Evolutionary conservation across 2,888 invertebrate species (phyloP).

Genomic region (Rhagophthalmus giganteus): DNA sequence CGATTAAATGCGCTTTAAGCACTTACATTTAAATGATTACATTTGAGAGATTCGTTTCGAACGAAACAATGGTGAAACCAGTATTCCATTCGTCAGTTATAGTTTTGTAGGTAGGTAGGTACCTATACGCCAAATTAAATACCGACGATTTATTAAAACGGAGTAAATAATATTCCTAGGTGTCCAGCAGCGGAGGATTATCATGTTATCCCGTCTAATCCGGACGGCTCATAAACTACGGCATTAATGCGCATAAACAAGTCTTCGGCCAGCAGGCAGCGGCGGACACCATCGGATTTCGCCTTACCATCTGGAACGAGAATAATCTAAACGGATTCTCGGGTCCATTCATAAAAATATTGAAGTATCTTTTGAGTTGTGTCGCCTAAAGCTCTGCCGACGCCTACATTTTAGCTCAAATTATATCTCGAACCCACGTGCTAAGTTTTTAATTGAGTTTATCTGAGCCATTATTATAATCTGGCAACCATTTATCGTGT

Average conservation of each 20-base stretch:
- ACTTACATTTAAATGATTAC: neutral
- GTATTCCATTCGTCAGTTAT: too few relatives aligned
- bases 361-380: slow-evolving; percentile 14
- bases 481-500: slow-evolving; percentile 28
- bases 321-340: slow-evolving; percentile 13
- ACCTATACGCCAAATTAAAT: slow-evolving; percentile 32
- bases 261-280: slow-evolving; percentile 37
- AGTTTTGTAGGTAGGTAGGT: too few relatives aligned
- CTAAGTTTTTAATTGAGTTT: slow-evolving; percentile 39
- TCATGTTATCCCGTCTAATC: slow-evolving; percentile 42
- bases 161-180: slow-evolving; percentile 36
- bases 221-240: slow-evolving; percentile 40
- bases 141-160: slow-evolving; percentile 34
- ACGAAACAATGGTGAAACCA: too few relatives aligned
- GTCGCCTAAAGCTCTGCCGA: slow-evolving; percentile 16
- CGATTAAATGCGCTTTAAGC: neutral
- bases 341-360: slow-evolving; percentile 34
- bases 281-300: slow-evolving; percentile 20
- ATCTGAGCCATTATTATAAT: slow-evolving; percentile 37
- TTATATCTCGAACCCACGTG: slow-evolving; percentile 35
- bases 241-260: slow-evolving; percentile 41
- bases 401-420: slow-evolving; percentile 24
- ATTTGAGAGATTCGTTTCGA: too few relatives aligned
- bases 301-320: slow-evolving; percentile 18
- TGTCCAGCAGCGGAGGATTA: slow-evolving; percentile 38